Conservation (phyloP, 2,113 vertebrate species). For the Porphyrio hochstetteri region DNA sequence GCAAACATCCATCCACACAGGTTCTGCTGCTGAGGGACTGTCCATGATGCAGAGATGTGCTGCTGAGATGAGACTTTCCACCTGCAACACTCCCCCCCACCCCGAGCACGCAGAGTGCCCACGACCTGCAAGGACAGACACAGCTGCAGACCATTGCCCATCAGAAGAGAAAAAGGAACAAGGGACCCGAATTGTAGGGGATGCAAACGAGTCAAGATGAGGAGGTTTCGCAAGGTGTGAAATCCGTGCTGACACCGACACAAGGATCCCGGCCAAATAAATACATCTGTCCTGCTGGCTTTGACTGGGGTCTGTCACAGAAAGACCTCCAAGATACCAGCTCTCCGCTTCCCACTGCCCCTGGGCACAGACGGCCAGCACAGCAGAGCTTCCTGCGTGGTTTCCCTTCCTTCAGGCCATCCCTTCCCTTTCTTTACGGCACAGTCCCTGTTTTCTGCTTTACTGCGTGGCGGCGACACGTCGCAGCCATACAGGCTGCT, state of each 20-base stretch:
- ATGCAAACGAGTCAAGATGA: not conserved
- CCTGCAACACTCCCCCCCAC: not conserved
- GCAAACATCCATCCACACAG: accelerated
- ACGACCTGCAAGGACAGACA: accelerated
- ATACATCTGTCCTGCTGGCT: not conserved
- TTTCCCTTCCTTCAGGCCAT: not conserved
- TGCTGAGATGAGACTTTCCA: not conserved
- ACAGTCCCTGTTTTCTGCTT: not conserved
- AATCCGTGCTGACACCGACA: accelerated
- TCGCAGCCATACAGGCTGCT: not conserved
- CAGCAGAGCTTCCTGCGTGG: not conserved
- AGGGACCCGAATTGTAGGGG: accelerated
- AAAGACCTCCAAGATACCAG: not conserved
- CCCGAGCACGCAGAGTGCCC: not conserved
- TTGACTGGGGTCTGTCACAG: not conserved
- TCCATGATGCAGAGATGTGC: accelerated
- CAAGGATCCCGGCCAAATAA: not conserved
- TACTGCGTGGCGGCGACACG: not conserved
- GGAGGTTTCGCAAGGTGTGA: not conserved
- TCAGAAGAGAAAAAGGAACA: not conserved
- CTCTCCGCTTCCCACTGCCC: not conserved
- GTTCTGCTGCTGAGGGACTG: accelerated
- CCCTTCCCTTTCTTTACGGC: not conserved
- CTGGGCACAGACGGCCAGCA: not conserved
- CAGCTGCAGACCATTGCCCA: not conserved